These are phyloP conservation scores for Leptinotarsa peninsularis DNA, from an alignment of 2,888 invertebrate species.

Conservation along the genomic window DNA sequence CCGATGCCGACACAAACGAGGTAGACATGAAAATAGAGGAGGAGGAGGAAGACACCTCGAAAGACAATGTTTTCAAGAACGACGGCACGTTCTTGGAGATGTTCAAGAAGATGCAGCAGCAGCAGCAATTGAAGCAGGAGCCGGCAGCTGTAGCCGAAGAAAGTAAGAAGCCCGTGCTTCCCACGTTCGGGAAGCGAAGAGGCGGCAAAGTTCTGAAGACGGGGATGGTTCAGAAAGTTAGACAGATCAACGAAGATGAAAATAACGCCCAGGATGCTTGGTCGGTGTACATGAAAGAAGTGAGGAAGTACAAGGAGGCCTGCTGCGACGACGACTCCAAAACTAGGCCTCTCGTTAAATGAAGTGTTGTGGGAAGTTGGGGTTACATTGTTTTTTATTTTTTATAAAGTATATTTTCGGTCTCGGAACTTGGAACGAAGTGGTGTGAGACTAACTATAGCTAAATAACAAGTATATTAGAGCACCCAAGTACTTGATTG, in stretches of 20 bases:
- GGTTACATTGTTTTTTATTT: conserved; percentile 24
- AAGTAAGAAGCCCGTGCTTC: conserved; percentile 66
- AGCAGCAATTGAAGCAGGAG: conserved; percentile 65
- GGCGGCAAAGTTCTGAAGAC: conserved; percentile 90
- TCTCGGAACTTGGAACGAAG: background rate
- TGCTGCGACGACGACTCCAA: conserved; percentile 93
- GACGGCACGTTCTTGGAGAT: conserved; percentile 92
- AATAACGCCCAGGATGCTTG: conserved; percentile 87
- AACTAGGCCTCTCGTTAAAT: conserved; percentile 91
- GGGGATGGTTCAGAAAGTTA: conserved; percentile 88
- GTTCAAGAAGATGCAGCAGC: conserved; percentile 89
- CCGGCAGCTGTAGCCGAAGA: conserved; percentile 56
- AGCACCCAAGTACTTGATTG: background rate
- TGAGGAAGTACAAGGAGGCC: conserved; percentile 90
- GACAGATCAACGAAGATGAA: conserved; percentile 73
- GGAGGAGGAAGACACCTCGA: conserved; percentile 57
- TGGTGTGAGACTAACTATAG: background rate
- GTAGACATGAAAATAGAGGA: conserved; percentile 52
- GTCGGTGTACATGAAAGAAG: conserved; percentile 94
- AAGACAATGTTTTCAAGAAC: conserved; percentile 77
- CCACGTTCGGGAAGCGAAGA: conserved; percentile 82
- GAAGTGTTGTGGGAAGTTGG: conserved; percentile 57
- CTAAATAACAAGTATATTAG: background rate
- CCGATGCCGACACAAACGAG: conserved; percentile 45
- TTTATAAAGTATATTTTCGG: conserved; percentile 26